These are phyloP conservation scores for Toxonevra muliebris DNA, from an alignment of 2,888 invertebrate genomes.

Conservation along the genomic window DNA sequence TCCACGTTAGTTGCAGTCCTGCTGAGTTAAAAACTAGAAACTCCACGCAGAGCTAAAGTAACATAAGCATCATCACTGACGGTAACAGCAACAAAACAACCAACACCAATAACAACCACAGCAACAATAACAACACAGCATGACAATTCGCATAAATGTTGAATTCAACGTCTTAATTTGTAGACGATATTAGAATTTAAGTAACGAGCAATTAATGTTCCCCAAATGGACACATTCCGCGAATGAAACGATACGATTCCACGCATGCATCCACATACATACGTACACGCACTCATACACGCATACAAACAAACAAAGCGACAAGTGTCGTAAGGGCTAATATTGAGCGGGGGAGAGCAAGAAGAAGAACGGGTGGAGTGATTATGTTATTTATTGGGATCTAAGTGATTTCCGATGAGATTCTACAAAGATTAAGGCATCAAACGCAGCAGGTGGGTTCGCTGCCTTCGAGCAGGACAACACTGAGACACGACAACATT, in stretches of 20 bases:
- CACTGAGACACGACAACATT: not conserved
- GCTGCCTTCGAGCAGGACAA: constrained; percentile 16
- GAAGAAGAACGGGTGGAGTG: constrained; percentile 37
- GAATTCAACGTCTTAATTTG: constrained; percentile 64
- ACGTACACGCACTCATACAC: constrained; percentile 10
- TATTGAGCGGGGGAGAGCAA: not conserved
- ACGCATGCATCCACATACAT: constrained; percentile 8
- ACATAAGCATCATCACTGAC: constrained; percentile 30
- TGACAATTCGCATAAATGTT: constrained; percentile 57
- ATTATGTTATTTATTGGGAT: constrained; percentile 64
- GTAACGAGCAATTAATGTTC: constrained; percentile 66
- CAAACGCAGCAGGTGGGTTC: constrained; percentile 57
- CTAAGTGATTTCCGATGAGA: constrained; percentile 66
- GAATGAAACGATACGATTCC: constrained; percentile 32
- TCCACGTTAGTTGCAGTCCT: no score
- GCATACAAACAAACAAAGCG: constrained; percentile 5
- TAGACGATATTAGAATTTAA: constrained; percentile 65
- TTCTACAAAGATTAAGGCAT: constrained; percentile 61
- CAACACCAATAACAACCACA: constrained; percentile 15
- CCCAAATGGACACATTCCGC: constrained; percentile 50
- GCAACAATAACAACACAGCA: constrained; percentile 49
- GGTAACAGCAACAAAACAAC: constrained; percentile 26
- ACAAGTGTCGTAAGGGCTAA: constrained; percentile 2
- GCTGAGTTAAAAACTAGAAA: no score
- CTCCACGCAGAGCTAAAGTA: not conserved